These are phyloP conservation scores for Pseudomyrmex cubaensis DNA, from an alignment of 1,140 invertebrate species.

Conservation along the genomic window DNA sequence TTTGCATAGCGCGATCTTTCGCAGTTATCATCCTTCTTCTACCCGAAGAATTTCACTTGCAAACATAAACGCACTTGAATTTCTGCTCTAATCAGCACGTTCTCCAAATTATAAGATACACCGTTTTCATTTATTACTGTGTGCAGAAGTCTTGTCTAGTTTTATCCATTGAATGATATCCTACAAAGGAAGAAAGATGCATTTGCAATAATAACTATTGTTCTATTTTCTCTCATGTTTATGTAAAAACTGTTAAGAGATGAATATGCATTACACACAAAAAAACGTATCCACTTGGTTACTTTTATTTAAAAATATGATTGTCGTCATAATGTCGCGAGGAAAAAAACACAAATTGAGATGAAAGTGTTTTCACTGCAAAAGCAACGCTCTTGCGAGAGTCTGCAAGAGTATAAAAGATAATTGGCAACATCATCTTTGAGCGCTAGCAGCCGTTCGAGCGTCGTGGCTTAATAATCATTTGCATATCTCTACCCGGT, in stretches of 20 bases:
- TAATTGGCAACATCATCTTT: slow-evolving; percentile 33
- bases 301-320: too few species aligned
- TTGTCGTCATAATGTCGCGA: too few species aligned
- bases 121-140: not conserved
- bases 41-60: not conserved
- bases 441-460: not conserved
- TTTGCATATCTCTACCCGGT: slow-evolving; percentile 28
- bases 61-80: not conserved
- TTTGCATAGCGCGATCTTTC: slow-evolving; percentile 45
- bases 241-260: too few species aligned
- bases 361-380: not conserved
- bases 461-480: slow-evolving; percentile 59
- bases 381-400: not conserved
- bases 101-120: slow-evolving; percentile 19
- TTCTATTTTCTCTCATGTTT: too few species aligned
- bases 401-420: slow-evolving; percentile 42
- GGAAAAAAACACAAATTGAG: not conserved
- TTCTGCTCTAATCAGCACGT: not conserved
- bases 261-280: too few species aligned
- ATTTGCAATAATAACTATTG: too few species aligned
- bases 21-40: slow-evolving; percentile 21
- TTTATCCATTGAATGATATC: too few species aligned
- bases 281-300: too few species aligned
- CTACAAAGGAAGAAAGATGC: too few species aligned
- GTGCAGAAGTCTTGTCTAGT: too few species aligned